Evolutionary conservation across 2,888 invertebrate genomes (phyloP).

Genomic region (Ligdia adustata): DNA sequence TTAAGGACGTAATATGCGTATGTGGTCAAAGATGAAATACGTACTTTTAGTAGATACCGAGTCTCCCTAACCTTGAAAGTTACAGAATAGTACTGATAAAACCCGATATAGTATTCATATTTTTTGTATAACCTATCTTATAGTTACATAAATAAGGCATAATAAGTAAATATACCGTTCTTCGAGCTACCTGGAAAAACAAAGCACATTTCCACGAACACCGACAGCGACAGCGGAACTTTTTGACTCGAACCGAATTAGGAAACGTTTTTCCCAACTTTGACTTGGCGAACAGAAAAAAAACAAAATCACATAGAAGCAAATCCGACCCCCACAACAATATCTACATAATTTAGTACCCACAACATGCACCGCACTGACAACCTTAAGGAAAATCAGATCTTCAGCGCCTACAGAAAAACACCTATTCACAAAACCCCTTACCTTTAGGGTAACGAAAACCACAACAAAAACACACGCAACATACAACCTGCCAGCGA

Average conservation of each 20-base stretch:
- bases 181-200: conserved; percentile 3
- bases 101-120: too few species aligned
- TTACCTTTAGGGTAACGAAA: conserved; percentile 53
- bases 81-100: too few species aligned
- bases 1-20: too few species aligned
- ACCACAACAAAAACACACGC: conserved; percentile 34
- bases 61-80: too few species aligned
- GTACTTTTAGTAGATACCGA: too few species aligned
- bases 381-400: conserved; percentile 57
- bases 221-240: not conserved
- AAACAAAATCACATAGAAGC: conserved; percentile 23
- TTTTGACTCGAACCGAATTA: conserved; percentile 7
- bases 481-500: conserved; percentile 11
- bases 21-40: too few species aligned
- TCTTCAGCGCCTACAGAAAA: conserved; percentile 46
- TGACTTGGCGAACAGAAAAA: conserved; percentile 6
- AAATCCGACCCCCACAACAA: conserved; percentile 47
- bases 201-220: conserved; percentile 6
- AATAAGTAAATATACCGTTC: conserved; percentile 5
- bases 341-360: conserved; percentile 34
- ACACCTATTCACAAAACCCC: conserved; percentile 57
- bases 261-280: conserved; percentile 11
- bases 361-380: conserved; percentile 53
- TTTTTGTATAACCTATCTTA: too few species aligned
- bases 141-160: too few species aligned